These are phyloP conservation scores for Theocolax elegans DNA, from an alignment of 1,140 invertebrate species.

Conservation along the genomic window DNA sequence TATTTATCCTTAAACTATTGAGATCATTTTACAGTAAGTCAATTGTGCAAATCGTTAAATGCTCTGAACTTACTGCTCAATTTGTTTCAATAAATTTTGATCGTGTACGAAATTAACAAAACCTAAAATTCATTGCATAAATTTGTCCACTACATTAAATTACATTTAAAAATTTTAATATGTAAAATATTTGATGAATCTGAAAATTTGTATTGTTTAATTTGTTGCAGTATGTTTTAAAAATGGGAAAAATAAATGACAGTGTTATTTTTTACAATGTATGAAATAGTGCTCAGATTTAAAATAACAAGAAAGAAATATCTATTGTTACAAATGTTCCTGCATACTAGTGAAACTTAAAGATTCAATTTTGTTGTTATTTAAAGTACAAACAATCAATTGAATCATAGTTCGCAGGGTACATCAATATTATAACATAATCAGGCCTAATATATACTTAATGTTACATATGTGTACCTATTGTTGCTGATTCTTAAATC, in stretches of 20 bases:
- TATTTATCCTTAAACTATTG: constrained; percentile 27
- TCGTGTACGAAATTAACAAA: constrained; percentile 17
- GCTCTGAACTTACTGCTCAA: constrained; percentile 7
- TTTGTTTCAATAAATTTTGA: constrained; percentile 20
- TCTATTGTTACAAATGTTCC: constrained; percentile 31
- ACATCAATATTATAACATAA: constrained; percentile 56
- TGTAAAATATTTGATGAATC: background rate
- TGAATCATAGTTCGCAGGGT: constrained; percentile 13
- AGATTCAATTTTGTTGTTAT: constrained; percentile 15
- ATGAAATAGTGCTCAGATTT: background rate
- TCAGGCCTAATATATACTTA: constrained; percentile 68
- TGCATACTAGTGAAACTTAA: constrained; percentile 17
- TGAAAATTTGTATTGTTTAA: constrained; percentile 8
- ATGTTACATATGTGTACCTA: constrained; percentile 63
- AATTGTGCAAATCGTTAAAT: constrained; percentile 14
- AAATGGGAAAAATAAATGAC: background rate
- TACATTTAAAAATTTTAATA: background rate
- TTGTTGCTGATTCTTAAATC: constrained; percentile 63
- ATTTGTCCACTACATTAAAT: constrained; percentile 1
- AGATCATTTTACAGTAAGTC: constrained; percentile 20
- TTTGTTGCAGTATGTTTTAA: background rate
- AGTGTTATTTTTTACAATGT: constrained; percentile 5
- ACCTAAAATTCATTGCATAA: background rate
- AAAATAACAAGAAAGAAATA: background rate
- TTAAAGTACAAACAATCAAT: constrained; percentile 1